Evolutionary conservation across 2,888 invertebrate species (phyloP).

Genomic region (Microdon myrmicae): DNA sequence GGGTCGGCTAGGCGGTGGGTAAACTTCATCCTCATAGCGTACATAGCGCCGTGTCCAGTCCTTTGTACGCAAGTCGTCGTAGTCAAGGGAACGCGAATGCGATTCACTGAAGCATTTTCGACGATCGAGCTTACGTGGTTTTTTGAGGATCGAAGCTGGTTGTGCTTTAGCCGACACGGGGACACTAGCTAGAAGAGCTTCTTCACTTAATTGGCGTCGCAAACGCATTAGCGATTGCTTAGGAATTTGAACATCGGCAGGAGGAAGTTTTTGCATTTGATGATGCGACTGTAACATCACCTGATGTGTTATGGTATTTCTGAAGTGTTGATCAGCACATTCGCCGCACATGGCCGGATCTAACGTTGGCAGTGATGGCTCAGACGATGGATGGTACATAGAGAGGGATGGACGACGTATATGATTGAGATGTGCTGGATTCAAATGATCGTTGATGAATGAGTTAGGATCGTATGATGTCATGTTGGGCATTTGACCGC

Average conservation of each 20-base stretch:
- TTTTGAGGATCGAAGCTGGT: slow-evolving; percentile 63
- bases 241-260: slow-evolving; percentile 60
- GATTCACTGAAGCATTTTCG: slow-evolving; percentile 63
- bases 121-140: slow-evolving; percentile 61
- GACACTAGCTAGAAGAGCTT: slow-evolving; percentile 62
- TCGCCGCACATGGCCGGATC: slow-evolving; percentile 64
- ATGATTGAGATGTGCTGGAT: slow-evolving; percentile 14
- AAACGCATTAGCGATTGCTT: slow-evolving; percentile 61
- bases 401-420: slow-evolving; percentile 61
- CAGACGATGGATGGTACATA: slow-evolving; percentile 63
- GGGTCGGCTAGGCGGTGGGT: slow-evolving; percentile 48
- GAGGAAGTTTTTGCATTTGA: slow-evolving; percentile 54
- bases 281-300: slow-evolving; percentile 11
- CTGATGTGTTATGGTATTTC: slow-evolving; percentile 60
- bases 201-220: slow-evolving; percentile 63
- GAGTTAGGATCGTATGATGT: slow-evolving; percentile 21
- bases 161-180: slow-evolving; percentile 61
- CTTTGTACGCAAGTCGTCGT: slow-evolving; percentile 64
- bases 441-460: slow-evolving; percentile 18
- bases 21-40: slow-evolving; percentile 64
- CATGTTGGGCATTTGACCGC: slow-evolving; percentile 21
- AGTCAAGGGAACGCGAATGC: slow-evolving; percentile 64
- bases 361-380: slow-evolving; percentile 63
- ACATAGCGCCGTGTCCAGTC: slow-evolving; percentile 65
- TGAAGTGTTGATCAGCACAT: slow-evolving; percentile 65